Conservation (phyloP, 2,113 vertebrate species). For the Dicentrarchus labrax region DNA sequence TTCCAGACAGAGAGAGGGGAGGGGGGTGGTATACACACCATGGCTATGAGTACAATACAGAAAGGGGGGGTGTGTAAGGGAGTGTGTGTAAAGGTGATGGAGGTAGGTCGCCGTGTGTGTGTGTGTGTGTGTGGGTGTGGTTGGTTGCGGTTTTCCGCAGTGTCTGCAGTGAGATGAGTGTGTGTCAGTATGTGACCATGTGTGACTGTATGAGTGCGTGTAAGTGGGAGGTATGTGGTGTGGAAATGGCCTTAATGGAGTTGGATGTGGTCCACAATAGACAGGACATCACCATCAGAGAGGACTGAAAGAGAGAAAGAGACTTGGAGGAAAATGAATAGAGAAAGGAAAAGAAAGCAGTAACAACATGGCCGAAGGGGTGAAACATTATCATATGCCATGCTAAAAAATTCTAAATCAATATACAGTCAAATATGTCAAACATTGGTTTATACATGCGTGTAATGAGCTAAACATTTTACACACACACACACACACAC, state of each 20-base stretch:
- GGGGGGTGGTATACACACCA: conserved; percentile 38
- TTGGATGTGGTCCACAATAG: conserved; percentile 79
- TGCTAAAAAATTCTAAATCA: conserved; percentile 13
- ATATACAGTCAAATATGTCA: neutral
- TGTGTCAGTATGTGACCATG: conserved; percentile 49
- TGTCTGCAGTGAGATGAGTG: conserved; percentile 35
- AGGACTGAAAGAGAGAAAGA: conserved; percentile 24
- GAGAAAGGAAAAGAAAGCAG: neutral
- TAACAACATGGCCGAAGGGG: conserved; percentile 8
- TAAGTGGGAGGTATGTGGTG: conserved; percentile 62
- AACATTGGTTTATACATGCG: neutral
- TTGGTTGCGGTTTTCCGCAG: conserved; percentile 21
- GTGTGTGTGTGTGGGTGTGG: conserved; percentile 4
- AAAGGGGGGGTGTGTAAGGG: neutral
- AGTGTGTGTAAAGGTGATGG: conserved; percentile 1
- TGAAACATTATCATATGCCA: conserved; percentile 12
- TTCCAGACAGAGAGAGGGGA: conserved; percentile 65
- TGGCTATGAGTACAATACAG: conserved; percentile 52
- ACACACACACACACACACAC: neutral
- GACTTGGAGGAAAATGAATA: neutral
- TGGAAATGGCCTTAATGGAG: conserved; percentile 79
- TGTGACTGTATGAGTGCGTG: conserved; percentile 54
- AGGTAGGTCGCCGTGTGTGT: conserved; percentile 4
- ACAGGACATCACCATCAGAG: conserved; percentile 65
- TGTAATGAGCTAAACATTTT: neutral